A percentile compares a stretch with the other conserved stretches of the same genome.
These are phyloP conservation scores for Drosophila bipectinata DNA, from an alignment of 1,140 invertebrate species.

Conservation along the genomic window DNA sequence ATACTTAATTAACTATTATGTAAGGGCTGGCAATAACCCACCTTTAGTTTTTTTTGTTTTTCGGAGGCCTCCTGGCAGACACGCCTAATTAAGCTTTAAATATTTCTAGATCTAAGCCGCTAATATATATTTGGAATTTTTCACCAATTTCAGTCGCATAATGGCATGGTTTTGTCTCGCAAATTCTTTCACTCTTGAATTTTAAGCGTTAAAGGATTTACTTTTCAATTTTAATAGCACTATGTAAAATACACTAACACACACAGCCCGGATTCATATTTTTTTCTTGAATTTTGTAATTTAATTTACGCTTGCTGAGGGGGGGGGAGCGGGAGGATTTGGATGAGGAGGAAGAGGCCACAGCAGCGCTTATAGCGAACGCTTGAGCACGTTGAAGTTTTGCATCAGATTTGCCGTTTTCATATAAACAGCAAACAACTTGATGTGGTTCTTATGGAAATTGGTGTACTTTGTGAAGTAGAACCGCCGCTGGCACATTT, in stretches of 20 bases:
- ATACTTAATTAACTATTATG: slow-evolving; percentile 27
- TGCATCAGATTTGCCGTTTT: slow-evolving; percentile 84
- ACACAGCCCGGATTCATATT: slow-evolving; percentile 39
- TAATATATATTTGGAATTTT: slow-evolving; percentile 13
- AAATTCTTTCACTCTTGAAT: slow-evolving; percentile 8
- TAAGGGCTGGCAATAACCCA: slow-evolving; percentile 15
- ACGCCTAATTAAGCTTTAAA: slow-evolving; percentile 28
- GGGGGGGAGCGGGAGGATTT: background rate
- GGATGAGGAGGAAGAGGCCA: slow-evolving; percentile 26
- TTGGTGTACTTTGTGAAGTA: slow-evolving; percentile 76
- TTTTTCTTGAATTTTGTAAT: slow-evolving; percentile 18
- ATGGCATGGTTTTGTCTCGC: slow-evolving; percentile 14
- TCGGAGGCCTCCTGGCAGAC: slow-evolving; percentile 6
- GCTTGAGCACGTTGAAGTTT: slow-evolving; percentile 80
- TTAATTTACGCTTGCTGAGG: slow-evolving; percentile 6
- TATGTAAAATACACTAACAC: slow-evolving; percentile 55
- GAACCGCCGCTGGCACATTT: slow-evolving; percentile 76
- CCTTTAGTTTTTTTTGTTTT: slow-evolving; percentile 4
- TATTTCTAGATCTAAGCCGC: slow-evolving; percentile 12
- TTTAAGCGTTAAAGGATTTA: slow-evolving; percentile 1
- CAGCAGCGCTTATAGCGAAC: slow-evolving; percentile 71
- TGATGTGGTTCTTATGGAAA: slow-evolving; percentile 83
- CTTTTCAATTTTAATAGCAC: slow-evolving; percentile 43
- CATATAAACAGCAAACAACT: slow-evolving; percentile 83
- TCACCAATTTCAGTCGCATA: slow-evolving; percentile 2